Evolutionary conservation across 92 coral and sea anemone species (phyloP).

Genomic region (Diadumene lineata): DNA sequence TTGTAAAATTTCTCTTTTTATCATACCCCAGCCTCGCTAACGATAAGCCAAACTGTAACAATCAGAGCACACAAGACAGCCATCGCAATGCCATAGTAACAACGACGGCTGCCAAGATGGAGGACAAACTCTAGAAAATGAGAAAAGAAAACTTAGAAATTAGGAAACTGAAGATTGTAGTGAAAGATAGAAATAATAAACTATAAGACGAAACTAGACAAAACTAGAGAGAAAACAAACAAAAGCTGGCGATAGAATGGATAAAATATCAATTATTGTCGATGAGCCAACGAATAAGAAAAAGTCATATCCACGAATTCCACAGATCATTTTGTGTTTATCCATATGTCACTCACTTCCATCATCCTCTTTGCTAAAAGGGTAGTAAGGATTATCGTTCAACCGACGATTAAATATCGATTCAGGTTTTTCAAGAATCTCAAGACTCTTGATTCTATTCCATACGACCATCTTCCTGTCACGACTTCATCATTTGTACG

Average conservation of each 20-base stretch:
- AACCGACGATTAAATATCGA: constrained; percentile 69
- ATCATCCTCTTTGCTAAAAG: constrained; percentile 54
- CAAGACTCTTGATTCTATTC: constrained; percentile 73
- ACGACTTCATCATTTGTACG: too few species aligned
- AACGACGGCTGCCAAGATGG: constrained; percentile 64
- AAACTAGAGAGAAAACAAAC: too few species aligned
- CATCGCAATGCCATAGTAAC: constrained; percentile 70
- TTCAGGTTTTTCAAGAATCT: constrained; percentile 88
- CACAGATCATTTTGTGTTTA: too few species aligned
- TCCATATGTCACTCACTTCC: constrained; percentile 54
- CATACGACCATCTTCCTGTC: constrained; percentile 52
- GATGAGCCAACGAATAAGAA: constrained; percentile 10
- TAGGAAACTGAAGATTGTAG: too few species aligned
- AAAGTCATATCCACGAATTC: neutral
- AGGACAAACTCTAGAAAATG: constrained; percentile 90
- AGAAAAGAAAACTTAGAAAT: too few species aligned
- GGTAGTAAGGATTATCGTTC: constrained; percentile 66
- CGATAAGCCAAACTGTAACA: constrained; percentile 55
- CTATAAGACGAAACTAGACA: too few species aligned
- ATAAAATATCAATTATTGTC: too few species aligned
- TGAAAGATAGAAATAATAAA: too few species aligned
- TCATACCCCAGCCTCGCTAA: constrained; percentile 74
- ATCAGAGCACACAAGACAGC: constrained; percentile 44
- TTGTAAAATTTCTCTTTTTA: too few species aligned
- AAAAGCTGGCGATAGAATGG: too few species aligned